A percentile compares a stretch with the other conserved stretches of the same genome.
Conservation (phyloP, 1,140 invertebrate species). For the Myzus persicae region DNA sequence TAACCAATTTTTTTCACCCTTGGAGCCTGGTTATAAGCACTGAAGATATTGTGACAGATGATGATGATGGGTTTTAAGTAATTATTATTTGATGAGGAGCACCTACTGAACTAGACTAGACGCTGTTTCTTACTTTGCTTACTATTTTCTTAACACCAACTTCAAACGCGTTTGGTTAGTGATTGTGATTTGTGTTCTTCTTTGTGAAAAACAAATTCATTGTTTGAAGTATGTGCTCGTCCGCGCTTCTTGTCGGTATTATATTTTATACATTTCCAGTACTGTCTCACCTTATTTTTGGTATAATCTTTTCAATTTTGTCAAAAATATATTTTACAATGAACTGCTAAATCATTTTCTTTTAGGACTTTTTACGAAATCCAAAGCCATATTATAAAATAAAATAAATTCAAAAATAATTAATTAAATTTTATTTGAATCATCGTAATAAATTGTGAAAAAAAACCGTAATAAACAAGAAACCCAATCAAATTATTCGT, state of each 20-base stretch:
- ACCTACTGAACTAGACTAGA: background rate
- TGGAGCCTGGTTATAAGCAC: background rate
- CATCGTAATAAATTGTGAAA: too few species aligned
- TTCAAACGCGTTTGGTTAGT: background rate
- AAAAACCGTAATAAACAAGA: too few species aligned
- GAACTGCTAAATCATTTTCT: too few species aligned
- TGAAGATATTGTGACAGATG: background rate
- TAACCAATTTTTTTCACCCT: background rate
- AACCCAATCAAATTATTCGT: background rate
- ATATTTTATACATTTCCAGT: background rate
- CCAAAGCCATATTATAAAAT: too few species aligned
- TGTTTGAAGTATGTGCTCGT: background rate
- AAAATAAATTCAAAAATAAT: too few species aligned
- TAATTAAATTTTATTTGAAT: too few species aligned
- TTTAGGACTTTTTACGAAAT: too few species aligned
- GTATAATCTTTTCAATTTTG: background rate
- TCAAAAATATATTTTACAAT: background rate
- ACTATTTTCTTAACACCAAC: background rate
- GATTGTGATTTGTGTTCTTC: background rate
- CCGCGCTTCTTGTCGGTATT: background rate
- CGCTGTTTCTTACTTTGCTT: background rate
- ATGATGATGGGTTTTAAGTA: background rate
- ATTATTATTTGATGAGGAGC: background rate
- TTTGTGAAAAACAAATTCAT: background rate
- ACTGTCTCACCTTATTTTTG: background rate